Percentiles rank a stretch among this genome's conserved stretches.
These are phyloP conservation scores for Clistopyga incitator DNA, from an alignment of 2,888 invertebrate genomes.

Conservation along the genomic window DNA sequence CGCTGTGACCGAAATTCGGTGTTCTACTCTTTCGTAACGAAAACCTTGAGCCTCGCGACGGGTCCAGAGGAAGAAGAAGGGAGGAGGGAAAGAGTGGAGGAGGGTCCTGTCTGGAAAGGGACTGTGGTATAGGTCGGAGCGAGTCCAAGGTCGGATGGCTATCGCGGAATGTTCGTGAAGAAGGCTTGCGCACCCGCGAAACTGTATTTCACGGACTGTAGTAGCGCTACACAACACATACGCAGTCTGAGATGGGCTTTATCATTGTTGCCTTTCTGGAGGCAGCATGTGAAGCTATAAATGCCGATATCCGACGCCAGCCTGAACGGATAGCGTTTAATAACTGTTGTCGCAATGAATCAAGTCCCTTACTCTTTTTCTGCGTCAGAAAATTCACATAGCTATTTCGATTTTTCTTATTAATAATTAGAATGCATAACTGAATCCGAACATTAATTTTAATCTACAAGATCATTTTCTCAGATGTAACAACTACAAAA, in stretches of 20 bases:
- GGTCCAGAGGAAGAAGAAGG: slow-evolving; percentile 8
- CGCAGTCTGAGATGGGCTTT: neutral
- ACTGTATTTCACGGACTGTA: slow-evolving; percentile 5
- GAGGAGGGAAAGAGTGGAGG: slow-evolving; percentile 29
- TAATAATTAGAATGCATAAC: too few species aligned
- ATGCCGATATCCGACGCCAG: neutral
- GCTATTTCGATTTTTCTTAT: too few species aligned
- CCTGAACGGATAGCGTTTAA: neutral
- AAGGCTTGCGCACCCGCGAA: slow-evolving; percentile 16
- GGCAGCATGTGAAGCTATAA: neutral
- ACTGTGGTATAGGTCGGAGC: slow-evolving; percentile 55
- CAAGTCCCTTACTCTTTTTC: neutral
- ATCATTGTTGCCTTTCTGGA: neutral
- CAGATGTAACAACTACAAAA: too few species aligned
- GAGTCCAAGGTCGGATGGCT: slow-evolving; percentile 61
- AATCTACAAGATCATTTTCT: too few species aligned
- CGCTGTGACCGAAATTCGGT: neutral
- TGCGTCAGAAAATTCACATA: neutral
- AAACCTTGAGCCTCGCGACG: slow-evolving; percentile 36
- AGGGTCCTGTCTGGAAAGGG: slow-evolving; percentile 42
- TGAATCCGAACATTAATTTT: too few species aligned
- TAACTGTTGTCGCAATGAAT: neutral
- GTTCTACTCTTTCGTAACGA: slow-evolving; percentile 9
- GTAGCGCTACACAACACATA: neutral
- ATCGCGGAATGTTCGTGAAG: slow-evolving; percentile 63